Base-by-base conservation (phyloP, 1,140 invertebrate species). In the Drosophila tristis region DNA sequence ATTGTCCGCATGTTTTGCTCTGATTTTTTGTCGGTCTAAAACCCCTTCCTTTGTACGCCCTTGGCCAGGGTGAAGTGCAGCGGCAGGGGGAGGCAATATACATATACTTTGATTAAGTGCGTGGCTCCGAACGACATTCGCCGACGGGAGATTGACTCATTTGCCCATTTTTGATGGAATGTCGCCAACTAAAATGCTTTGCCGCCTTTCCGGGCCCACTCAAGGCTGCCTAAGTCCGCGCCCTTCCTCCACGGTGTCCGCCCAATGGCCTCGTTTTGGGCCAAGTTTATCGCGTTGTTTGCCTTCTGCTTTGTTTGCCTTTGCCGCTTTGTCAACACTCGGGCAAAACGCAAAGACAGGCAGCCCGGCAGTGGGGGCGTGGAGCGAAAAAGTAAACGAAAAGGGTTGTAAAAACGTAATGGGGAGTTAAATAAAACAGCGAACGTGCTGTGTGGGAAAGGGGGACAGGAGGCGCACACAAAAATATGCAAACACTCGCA, bases 391-490 rank as follows among this genome's bases (percentile, higher is more conserved):
- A 65, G 62, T 59, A 76, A 76, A 62, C 56, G 63, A 78, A 86
- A 87, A 87, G 78, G 75, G 71, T 78, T 87, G 82, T 82, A 81
- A 86, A 86, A 84, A 85, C 71, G 80, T 84, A 84, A 84, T 84
- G 80, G 80, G 75, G 80, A 84, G 75, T 84, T 85, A 79, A 84
- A 84, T 84, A 84, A 84, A 84, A 84, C 71, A 75, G 75, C 70
- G 71, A 78, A 82, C 80, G 80, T 82, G 80, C 74, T 55, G 57
- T 35, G 4, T 4, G 45, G 13, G 53, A 7, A 56, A 42, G 26
- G 23, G 47, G 55, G 39, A 51, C 7, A 58, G 35, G 11, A 11
- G 35, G 31, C 39, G 64, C 70, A 77, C 54, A 62, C 66, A 60
- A 20, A 68, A 70, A 70, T 68, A 68, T 70, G 66, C 64, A 65